phyloP scores from a whole-genome alignment of 2,113 vertebrate genomes.

The rabbit (Oryctolagus cuniculus) region DNA sequence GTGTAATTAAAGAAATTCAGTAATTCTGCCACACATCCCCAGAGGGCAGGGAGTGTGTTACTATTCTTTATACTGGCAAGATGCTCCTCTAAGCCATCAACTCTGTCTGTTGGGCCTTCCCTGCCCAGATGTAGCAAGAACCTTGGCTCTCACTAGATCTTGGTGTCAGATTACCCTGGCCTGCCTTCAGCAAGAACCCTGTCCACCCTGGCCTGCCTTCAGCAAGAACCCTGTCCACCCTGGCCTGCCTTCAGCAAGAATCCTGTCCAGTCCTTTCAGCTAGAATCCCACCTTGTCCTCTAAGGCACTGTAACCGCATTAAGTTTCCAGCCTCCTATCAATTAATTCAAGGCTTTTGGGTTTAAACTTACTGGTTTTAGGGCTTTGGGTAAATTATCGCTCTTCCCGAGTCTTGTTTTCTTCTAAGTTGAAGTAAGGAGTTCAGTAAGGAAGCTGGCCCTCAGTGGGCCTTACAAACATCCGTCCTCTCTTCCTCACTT shows the following conservation, averaged over 20 bases:
- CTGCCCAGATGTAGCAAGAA: not conserved
- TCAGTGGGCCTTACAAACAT: not conserved
- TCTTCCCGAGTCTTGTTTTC: conserved; percentile 34
- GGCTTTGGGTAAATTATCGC: not conserved
- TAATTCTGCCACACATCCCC: conserved; percentile 6
- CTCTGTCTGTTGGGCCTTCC: not conserved
- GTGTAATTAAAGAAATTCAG: conserved; percentile 37
- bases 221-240: not conserved
- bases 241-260: conserved; percentile 29
- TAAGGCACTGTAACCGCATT: not conserved
- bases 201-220: too few relatives aligned
- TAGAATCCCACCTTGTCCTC: conserved; percentile 4
- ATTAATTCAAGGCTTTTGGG: not conserved
- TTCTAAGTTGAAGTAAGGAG: conserved; percentile 12
- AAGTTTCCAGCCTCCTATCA: conserved; percentile 18
- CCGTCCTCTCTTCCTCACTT: not conserved
- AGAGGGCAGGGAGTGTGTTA: not conserved
- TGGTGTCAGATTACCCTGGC: not conserved
- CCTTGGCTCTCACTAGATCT: not conserved
- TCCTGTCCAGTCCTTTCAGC: not conserved
- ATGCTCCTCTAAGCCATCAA: not conserved
- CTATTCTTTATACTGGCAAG: conserved; percentile 31
- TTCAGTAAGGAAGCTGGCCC: conserved; percentile 17
- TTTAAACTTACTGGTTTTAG: not conserved
- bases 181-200: conserved; percentile 27